Evolutionary conservation across 2,888 invertebrate genomes (phyloP).

Genomic region (Athalia circularis): DNA sequence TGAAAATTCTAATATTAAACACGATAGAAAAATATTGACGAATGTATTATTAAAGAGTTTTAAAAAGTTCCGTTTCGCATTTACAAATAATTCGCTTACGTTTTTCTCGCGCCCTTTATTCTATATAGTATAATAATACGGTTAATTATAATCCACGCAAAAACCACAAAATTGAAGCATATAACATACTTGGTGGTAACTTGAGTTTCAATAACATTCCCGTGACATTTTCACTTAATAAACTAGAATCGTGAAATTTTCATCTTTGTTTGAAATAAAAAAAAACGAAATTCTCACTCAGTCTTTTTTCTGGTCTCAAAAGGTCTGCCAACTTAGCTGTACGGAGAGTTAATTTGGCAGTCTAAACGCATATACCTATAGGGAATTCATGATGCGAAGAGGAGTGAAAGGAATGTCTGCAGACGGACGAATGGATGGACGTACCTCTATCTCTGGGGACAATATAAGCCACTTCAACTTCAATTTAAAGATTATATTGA

Average conservation of each 20-base stretch:
- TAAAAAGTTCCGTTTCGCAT: no score
- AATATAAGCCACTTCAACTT: constrained; percentile 49
- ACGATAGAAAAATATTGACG: no score
- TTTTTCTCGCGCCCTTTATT: no score
- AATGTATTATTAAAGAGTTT: no score
- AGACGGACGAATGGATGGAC: not conserved
- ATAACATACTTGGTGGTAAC: not conserved
- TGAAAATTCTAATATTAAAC: no score
- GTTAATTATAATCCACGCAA: no score
- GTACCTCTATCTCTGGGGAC: constrained; percentile 24
- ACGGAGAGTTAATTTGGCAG: constrained; percentile 25
- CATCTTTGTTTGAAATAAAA: not conserved
- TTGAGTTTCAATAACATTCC: not conserved
- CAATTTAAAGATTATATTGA: constrained; percentile 51
- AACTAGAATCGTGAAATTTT: no score
- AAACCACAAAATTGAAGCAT: not conserved
- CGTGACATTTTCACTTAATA: no score
- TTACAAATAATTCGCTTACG: no score
- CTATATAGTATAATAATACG: no score
- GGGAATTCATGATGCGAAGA: constrained; percentile 1
- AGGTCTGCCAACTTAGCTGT: not conserved
- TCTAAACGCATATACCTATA: constrained; percentile 3
- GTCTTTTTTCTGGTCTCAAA: no score
- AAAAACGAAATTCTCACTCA: not conserved
- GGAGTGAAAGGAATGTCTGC: no score